phyloP scores from a whole-genome alignment of 1,140 invertebrate species.

The Caenorhabditis brenneri region DNA sequence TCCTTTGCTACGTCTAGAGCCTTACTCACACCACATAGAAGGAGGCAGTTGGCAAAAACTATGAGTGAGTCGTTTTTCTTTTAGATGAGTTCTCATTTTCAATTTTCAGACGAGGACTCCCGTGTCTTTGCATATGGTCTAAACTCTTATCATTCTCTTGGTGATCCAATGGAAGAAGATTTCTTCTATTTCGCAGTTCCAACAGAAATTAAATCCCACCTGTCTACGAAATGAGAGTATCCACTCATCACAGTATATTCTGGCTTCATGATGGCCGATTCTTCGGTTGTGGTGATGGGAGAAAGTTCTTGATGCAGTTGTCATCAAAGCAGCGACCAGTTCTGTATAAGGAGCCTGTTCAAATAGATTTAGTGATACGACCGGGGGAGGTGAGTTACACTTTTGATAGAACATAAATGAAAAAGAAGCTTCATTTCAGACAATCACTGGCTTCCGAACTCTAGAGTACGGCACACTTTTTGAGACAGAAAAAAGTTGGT shows the following conservation, averaged over 20 bases:
- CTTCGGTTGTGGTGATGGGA: neutral
- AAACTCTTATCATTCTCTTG: neutral
- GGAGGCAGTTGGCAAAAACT: neutral
- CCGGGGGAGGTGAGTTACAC: neutral
- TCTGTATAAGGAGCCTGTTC: neutral
- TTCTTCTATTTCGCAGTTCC: neutral
- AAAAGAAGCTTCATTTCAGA: neutral
- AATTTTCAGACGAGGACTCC: neutral
- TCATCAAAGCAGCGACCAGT: neutral
- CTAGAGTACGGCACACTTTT: neutral
- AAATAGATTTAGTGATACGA: neutral
- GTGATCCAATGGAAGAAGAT: neutral
- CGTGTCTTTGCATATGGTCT: neutral
- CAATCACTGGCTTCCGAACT: neutral
- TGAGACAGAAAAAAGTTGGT: neutral
- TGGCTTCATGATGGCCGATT: conserved; percentile 3
- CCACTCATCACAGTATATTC: neutral
- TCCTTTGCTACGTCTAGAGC: neutral
- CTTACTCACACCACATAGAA: conserved; percentile 8
- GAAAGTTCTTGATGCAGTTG: neutral
- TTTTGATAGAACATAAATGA: neutral
- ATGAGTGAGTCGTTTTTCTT: neutral
- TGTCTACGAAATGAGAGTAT: conserved; percentile 1
- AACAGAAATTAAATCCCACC: neutral
- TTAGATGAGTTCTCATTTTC: too few species aligned